A percentile compares a stretch with the other conserved stretches of the same genome.
Conservation (phyloP, 2,113 vertebrate genomes). For the Cochlearius cochlearius region DNA sequence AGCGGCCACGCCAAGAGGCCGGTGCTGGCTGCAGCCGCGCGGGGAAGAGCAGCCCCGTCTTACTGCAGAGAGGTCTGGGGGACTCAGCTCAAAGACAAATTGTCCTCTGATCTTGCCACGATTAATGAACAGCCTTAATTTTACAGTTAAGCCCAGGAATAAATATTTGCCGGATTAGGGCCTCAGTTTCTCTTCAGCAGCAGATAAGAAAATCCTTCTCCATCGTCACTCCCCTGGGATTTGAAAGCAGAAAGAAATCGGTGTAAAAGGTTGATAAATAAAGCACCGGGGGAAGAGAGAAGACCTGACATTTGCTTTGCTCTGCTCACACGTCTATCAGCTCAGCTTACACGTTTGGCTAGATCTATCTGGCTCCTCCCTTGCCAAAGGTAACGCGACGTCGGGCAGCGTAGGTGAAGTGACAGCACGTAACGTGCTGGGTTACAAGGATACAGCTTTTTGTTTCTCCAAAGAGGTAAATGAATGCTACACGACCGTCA, state of each 20-base stretch:
- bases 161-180: not conserved
- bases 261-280: not conserved
- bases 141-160: not conserved
- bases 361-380: not conserved
- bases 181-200: not conserved
- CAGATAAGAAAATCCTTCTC: not conserved
- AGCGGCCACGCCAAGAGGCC: not conserved
- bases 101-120: not conserved
- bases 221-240: not conserved
- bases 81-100: not conserved
- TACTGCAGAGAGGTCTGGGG: not conserved
- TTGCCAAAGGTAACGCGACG: not conserved
- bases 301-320: not conserved
- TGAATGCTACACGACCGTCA: not conserved
- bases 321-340: not conserved
- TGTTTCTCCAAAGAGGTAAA: not conserved
- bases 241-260: not conserved
- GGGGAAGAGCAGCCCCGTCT: not conserved
- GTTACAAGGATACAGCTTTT: not conserved
- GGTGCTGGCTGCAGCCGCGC: not conserved
- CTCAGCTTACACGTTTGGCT: not conserved
- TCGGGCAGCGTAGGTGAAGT: not conserved
- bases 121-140: not conserved
- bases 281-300: not conserved
- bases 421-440: not conserved